Conservation (phyloP, 1,140 invertebrate genomes). For the Hypothenemus hampei region DNA sequence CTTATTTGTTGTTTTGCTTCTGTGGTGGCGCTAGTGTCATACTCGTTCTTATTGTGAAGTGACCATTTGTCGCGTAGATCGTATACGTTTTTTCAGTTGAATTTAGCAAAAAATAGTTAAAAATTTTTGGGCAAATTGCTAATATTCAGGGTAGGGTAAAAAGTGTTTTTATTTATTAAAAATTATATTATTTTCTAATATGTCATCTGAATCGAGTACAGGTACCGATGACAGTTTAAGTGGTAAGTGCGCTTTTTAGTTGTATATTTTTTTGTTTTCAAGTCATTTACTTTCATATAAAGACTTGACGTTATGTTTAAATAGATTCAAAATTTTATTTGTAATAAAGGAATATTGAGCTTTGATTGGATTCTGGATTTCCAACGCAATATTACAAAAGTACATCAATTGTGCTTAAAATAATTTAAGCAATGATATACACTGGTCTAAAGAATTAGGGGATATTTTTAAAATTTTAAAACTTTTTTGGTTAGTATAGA, state of each 20-base stretch:
- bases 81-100: no score
- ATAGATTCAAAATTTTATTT: not conserved
- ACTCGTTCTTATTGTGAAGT: no score
- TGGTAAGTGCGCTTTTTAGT: conserved; percentile 32
- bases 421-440: not conserved
- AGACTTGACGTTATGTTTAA: conserved; percentile 9
- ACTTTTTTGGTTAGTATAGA: not conserved
- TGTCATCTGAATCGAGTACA: conserved; percentile 44
- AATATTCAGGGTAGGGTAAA: no score
- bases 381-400: no score
- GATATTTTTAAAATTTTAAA: not conserved
- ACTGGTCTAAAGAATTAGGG: not conserved
- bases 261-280: conserved; percentile 30
- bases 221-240: conserved; percentile 40
- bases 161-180: no score
- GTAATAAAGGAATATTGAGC: not conserved
- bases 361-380: not conserved
- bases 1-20: no score
- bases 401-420: no score
- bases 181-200: no score
- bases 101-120: no score
- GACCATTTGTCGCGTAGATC: no score
- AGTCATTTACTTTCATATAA: conserved; percentile 28
- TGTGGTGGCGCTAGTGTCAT: no score
- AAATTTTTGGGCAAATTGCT: no score